Evolutionary conservation across 1,140 invertebrate species (phyloP).

Genomic region (Hyles euphorbiae): DNA sequence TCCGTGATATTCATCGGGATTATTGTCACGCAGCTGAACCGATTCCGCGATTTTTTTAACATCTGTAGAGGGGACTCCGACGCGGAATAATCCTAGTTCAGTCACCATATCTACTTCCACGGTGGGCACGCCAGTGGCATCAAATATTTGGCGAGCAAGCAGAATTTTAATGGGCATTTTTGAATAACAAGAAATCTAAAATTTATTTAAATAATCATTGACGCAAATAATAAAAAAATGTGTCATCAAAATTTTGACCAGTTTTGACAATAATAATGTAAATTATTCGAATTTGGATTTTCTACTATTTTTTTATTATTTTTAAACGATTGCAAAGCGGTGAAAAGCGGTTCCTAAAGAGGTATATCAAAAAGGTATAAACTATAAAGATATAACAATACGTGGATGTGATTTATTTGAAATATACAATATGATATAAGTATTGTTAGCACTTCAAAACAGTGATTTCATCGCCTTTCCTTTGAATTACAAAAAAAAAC

Average conservation of each 20-base stretch:
- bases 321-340: too few species aligned
- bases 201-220: conserved; percentile 1
- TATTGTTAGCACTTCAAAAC: too few species aligned
- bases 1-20: conserved; percentile 90
- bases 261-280: too few species aligned
- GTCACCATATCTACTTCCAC: conserved; percentile 94
- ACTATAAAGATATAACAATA: too few species aligned
- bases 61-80: conserved; percentile 97
- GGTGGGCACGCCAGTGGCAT: conserved; percentile 97
- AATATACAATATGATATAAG: too few species aligned
- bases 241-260: too few species aligned
- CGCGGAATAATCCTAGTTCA: conserved; percentile 90
- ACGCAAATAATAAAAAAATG: too few species aligned
- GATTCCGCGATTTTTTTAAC: conserved; percentile 96
- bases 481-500: not conserved
- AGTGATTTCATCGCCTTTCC: not conserved
- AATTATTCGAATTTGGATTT: too few species aligned
- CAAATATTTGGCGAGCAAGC: conserved; percentile 96
- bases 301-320: too few species aligned
- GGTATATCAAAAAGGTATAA: too few species aligned
- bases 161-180: conserved; percentile 87
- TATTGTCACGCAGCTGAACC: conserved; percentile 93
- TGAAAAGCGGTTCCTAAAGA: too few species aligned
- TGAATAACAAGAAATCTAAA: conserved; percentile 3
- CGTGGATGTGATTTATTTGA: too few species aligned